Base-by-base conservation (phyloP, 2,113 vertebrate species). In the Caranx melampygus region DNA sequence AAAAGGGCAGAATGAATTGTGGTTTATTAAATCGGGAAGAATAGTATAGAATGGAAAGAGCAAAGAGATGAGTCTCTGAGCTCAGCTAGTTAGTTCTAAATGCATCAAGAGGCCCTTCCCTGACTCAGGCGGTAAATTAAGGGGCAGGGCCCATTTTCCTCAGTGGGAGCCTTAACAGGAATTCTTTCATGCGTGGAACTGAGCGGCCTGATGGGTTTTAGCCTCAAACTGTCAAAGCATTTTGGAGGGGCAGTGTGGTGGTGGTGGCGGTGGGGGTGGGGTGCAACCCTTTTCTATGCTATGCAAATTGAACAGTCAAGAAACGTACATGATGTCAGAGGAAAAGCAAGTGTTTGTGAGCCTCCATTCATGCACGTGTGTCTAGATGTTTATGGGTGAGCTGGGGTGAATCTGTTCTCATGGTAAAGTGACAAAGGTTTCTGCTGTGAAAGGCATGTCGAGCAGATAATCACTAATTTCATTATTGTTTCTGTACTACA, bases 91-190 rank as follows among this genome's bases (percentile, higher is more conserved):
- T 93, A 85, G 79, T 67, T 89, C 49, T 55, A 80, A 88, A 88
- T 81, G 85, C 87, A 87, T 84, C 86, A 78, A 42, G 68, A 51
- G 82, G 64, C 68, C 78, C 63, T 89, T 78, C 78, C 83, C 66
- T 67, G 87, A 84, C 83, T 89, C 64, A 55, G 81, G 80, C 64
- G 60, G 80, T 86, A 92, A 93, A 90, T 93, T 85, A 90, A 85
- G 78, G 88, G 88, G 85, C 88, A 75, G 82, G 82, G 83, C 87
- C 81, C 83, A 84, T 91, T 88, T 90, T 92, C 89, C 83, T 91
- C 89, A 68, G 81, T 78, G 71, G 73, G 72, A 83, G 76, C 64
- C 72, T 88, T 88, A 90, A 90, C 86, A 84, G 87, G 87, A 92
- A 88, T 61, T 54, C 86, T 82, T 70, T 93, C 91, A 90, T 82